Base-by-base conservation (phyloP, 2,888 invertebrate species). In the Acheta domesticus region DNA sequence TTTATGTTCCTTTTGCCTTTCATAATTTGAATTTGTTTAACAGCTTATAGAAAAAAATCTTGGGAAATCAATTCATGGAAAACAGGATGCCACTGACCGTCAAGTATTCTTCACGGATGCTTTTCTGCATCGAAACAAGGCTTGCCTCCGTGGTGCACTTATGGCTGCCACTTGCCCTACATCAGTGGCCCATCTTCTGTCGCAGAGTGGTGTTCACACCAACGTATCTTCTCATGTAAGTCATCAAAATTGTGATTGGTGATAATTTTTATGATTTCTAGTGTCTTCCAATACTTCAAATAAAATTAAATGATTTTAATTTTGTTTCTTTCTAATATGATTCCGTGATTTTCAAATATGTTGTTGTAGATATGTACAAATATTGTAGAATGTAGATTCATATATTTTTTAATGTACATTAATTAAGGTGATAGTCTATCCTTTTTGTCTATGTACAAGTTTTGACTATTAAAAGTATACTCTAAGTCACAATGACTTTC, bases 71-170 rank as follows among this genome's bases (percentile, higher is more conserved):
- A 94, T 98, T 83, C 90, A 92, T 85, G 97, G 95, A 0, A 93
- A 93, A 84, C 95, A 96, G 85, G 97, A 98, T 88, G 88, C 91
- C 14, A 92, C 92, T 81, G 96, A 98, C 87, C 90, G 91, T 0
- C 91, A 93, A 83, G 89, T 94, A 21, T 93, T 98, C 85, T 99
- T 96, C 86, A 99, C 99, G 0, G 94, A 96, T 85, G 92, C 93
- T 11, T 99, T 94, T 86, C 92, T 99, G 81, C 91, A 93, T 76
- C 91, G 95, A 83, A 95, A 96, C 85, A 94, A 93, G 86, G 93
- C 95, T 19, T 94, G 94, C 86, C 92, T 99, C 81, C 90, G 93
- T 81, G 99, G 99, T 62, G 94, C 95, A 49, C 87, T 99, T 80
- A 91, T 93, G 82, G 98, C 95, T 0, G 87, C 97, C 5, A 94